These are phyloP conservation scores for Muntiacus muntjak DNA, from an alignment of 2,113 vertebrate species.

Conservation along the genomic window DNA sequence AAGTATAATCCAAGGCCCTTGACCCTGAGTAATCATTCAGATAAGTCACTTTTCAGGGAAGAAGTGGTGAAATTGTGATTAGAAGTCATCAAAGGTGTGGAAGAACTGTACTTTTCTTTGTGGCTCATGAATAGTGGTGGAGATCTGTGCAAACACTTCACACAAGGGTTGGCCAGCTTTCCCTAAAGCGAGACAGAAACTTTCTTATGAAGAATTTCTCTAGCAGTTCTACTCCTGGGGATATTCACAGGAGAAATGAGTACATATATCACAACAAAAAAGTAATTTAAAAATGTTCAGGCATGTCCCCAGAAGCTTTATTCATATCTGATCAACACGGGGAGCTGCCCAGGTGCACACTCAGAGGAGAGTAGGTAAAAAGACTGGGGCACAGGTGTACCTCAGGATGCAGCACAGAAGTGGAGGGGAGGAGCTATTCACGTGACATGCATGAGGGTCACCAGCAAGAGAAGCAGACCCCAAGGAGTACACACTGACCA, in stretches of 20 bases:
- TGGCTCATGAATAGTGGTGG: neutral
- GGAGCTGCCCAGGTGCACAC: accelerated
- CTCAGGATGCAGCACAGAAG: accelerated
- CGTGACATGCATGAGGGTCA: accelerated
- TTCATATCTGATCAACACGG: accelerated
- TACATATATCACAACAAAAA: neutral
- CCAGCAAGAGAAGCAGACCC: too few relatives aligned
- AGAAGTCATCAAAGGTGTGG: neutral
- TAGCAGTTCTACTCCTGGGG: neutral
- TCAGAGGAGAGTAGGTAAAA: accelerated
- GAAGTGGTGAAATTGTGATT: neutral
- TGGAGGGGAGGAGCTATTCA: accelerated
- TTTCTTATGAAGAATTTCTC: neutral
- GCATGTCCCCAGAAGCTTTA: neutral
- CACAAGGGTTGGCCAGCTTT: neutral
- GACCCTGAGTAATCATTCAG: neutral
- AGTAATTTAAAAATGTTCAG: neutral
- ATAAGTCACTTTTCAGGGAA: accelerated
- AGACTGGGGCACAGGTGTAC: accelerated
- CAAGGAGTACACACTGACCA: accelerated
- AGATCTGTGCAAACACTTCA: neutral
- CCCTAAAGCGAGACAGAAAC: accelerated
- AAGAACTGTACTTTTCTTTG: neutral
- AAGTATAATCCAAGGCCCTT: neutral
- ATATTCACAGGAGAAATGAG: neutral